Conservation (phyloP, 2,888 invertebrate genomes). For the Zhuqinia jingwanae region DNA sequence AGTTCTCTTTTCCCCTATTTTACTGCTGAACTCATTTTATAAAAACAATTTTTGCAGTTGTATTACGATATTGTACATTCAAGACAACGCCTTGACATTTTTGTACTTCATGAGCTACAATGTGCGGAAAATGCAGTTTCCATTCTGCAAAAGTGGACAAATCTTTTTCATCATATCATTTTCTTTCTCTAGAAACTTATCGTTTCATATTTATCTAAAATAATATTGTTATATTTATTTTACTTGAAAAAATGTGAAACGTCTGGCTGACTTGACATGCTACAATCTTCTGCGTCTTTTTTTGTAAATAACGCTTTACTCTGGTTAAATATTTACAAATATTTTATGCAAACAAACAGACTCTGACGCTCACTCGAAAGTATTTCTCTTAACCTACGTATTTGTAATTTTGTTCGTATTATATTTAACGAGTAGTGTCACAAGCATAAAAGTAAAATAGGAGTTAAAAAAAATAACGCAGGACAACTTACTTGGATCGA, state of each 20-base stretch:
- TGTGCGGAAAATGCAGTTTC: conserved; percentile 31
- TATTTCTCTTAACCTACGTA: background rate
- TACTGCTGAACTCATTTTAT: conserved; percentile 30
- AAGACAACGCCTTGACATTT: conserved; percentile 18
- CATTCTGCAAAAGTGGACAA: conserved; percentile 33
- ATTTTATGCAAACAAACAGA: conserved; percentile 38
- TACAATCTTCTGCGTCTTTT: background rate
- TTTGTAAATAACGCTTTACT: background rate
- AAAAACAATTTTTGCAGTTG: conserved; percentile 29
- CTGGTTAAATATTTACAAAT: conserved; percentile 42
- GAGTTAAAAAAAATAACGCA: conserved; percentile 17
- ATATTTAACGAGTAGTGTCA: background rate
- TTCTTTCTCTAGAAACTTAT: background rate
- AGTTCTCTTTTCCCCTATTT: conserved; percentile 5
- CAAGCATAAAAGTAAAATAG: background rate
- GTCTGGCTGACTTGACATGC: background rate
- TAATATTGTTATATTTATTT: conserved; percentile 10
- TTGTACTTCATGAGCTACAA: conserved; percentile 44
- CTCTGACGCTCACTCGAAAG: background rate
- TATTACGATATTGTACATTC: conserved; percentile 3
- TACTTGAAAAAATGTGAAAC: background rate
- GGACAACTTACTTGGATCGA: conserved; percentile 76
- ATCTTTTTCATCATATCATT: background rate
- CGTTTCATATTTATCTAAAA: conserved; percentile 1
- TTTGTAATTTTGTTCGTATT: background rate